Conservation (phyloP, 2,888 invertebrate species). For the Coelopa pilipes region DNA sequence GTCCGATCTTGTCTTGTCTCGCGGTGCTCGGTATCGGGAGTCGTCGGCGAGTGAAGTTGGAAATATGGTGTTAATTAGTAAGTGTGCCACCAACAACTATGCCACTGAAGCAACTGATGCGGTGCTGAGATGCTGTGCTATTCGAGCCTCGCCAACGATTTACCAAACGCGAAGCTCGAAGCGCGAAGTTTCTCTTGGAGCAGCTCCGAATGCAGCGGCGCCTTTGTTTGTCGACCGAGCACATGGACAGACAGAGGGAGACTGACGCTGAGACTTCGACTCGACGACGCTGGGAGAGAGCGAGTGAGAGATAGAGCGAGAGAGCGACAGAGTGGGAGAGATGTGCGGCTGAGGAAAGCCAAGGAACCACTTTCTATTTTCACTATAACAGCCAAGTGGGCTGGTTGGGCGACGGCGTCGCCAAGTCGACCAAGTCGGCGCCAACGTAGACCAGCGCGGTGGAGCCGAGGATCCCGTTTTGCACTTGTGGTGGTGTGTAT, state of each 20-base stretch:
- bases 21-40: not conserved
- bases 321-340: not conserved
- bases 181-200: conserved; percentile 43
- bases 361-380: conserved; percentile 66
- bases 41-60: not conserved
- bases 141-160: conserved; percentile 14
- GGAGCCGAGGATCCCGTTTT: not conserved
- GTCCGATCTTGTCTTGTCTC: not conserved
- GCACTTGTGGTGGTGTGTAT: no score
- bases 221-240: not conserved
- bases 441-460: no score
- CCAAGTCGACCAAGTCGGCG: no score
- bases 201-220: not conserved
- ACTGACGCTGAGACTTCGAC: no score
- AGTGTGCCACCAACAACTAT: conserved; percentile 42
- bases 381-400: no score
- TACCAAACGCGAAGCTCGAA: conserved; percentile 36
- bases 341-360: conserved; percentile 37
- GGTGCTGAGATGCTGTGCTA: no score
- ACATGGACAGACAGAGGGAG: no score
- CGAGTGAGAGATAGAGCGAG: not conserved
- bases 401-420: no score
- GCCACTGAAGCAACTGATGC: no score
- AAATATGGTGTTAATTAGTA: conserved; percentile 43
- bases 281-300: no score